Evolutionary conservation across 53 echinoderm and acorn worm species (phyloP).

Genomic region (Apostichopus leukothele): DNA sequence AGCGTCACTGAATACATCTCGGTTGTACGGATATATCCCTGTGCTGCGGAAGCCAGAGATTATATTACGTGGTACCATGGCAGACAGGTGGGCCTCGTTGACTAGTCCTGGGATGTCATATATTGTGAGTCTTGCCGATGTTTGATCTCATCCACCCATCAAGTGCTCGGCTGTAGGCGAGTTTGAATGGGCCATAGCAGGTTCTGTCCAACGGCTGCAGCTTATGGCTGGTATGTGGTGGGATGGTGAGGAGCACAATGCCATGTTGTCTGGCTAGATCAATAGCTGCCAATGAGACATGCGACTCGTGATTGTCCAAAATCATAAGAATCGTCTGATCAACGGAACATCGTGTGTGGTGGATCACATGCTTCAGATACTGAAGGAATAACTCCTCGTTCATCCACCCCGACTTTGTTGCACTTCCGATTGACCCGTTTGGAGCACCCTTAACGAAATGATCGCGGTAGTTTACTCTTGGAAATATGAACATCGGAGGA

Average conservation of each 20-base stretch:
- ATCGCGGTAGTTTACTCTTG: conserved; percentile 56
- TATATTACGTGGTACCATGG: conserved; percentile 13
- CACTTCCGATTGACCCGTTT: conserved; percentile 47
- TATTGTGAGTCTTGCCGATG: conserved; percentile 61
- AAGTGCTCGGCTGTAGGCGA: conserved; percentile 48
- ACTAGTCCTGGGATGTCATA: conserved; percentile 62
- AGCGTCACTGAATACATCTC: conserved; percentile 17
- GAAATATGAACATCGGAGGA: conserved; percentile 65
- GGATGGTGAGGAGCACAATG: conserved; percentile 46
- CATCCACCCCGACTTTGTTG: conserved; percentile 53
- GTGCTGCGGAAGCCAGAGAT: conserved; percentile 15
- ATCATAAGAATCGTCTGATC: conserved; percentile 60
- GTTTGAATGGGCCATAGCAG: conserved; percentile 52
- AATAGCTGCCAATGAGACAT: conserved; percentile 43
- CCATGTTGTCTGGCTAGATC: conserved; percentile 55
- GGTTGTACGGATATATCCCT: conserved; percentile 37
- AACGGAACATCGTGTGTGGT: conserved; percentile 51
- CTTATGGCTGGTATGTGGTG: conserved; percentile 61
- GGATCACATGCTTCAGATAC: conserved; percentile 54
- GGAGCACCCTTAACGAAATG: conserved; percentile 52
- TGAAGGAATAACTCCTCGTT: conserved; percentile 52
- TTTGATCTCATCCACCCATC: conserved; percentile 55
- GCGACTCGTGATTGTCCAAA: conserved; percentile 74
- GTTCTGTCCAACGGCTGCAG: conserved; percentile 54
- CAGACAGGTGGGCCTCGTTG: conserved; percentile 12